Evolutionary conservation across 2,888 invertebrate species (phyloP), one percentile per base, ranked within the genome.

Genomic region (Galerucella calmariensis): DNA sequence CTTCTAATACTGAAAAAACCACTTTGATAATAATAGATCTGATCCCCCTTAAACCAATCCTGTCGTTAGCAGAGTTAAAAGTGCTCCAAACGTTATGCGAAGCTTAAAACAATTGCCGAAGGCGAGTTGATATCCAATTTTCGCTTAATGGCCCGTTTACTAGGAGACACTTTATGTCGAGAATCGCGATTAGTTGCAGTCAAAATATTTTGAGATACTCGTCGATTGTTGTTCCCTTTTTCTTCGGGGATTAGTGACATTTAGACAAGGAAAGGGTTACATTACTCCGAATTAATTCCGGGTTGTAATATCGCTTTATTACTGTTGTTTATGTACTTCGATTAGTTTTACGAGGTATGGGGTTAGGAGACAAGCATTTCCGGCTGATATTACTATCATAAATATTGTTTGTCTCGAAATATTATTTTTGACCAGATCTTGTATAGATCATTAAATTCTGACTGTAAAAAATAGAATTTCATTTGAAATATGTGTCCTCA

Each of bases 111-210:
- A 72, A 66, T 72, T 66, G 72, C 69, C 61, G 53, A 59, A 72
- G 72, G 75, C 72, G 71, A 72, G 53, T 75, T 72, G 69, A 69
- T 75, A 75, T 75, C 72, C 75, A 75, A 75, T 75, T 75, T 72
- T 69, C 61, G 75, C 61, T 72, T 72, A 75, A 75, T 75, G 72
- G 67, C 46, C 67, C 75, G 72, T 75, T 75, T 72, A 69, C 69
- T 72, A 71, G 51, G 70, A 74, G 71, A 74, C 74, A 74, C 71
- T 74, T 74, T 67, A 56, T 71, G 66, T 58, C 62, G 62, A 67
- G 56, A 67, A 48, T 71, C 44, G 35, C 67, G 67, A 74, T 70
- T 71, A 74, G 70, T 71, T 67, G 61, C 62, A 70, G 71, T 74
- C 71, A 67, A 27, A 71, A 71, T 74, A 67, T 74, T 74, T 74